Evolutionary conservation across 2,797 vertebrate species (phyloP).

Genomic region (Parambassis ranga): DNA sequence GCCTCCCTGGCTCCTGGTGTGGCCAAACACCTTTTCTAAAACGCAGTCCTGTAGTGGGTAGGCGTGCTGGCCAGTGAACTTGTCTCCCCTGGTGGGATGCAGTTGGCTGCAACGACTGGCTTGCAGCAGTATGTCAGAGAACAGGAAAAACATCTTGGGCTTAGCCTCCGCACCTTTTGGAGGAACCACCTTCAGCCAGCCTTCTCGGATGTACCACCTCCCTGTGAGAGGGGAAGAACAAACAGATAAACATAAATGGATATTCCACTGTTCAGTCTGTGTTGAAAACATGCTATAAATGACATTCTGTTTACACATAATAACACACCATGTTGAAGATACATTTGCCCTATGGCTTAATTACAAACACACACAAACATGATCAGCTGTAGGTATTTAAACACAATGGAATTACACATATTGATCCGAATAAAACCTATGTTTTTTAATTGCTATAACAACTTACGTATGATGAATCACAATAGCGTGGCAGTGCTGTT

Average conservation of each 20-base stretch:
- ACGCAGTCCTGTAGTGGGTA: conserved; percentile 74
- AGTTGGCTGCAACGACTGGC: conserved; percentile 64
- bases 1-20: conserved; percentile 80
- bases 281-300: no score
- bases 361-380: no score
- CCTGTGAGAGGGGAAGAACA: conserved; percentile 49
- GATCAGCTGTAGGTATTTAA: no score
- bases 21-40: conserved; percentile 84
- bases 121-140: conserved; percentile 77
- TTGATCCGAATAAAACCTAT: no score
- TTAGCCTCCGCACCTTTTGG: conserved; percentile 75
- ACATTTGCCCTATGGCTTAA: no score
- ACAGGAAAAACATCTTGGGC: conserved; percentile 74
- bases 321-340: no score
- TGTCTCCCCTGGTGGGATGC: conserved; percentile 73
- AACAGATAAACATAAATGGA: neutral
- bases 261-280: neutral
- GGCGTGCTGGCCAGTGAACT: conserved; percentile 70
- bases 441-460: no score
- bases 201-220: conserved; percentile 78
- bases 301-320: no score
- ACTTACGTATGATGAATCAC: neutral
- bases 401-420: no score
- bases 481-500: neutral
- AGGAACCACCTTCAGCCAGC: conserved; percentile 80